These are phyloP conservation scores for Arbacia lixula DNA, from an alignment of 53 echinoderm and acorn worm species.

Conservation along the genomic window DNA sequence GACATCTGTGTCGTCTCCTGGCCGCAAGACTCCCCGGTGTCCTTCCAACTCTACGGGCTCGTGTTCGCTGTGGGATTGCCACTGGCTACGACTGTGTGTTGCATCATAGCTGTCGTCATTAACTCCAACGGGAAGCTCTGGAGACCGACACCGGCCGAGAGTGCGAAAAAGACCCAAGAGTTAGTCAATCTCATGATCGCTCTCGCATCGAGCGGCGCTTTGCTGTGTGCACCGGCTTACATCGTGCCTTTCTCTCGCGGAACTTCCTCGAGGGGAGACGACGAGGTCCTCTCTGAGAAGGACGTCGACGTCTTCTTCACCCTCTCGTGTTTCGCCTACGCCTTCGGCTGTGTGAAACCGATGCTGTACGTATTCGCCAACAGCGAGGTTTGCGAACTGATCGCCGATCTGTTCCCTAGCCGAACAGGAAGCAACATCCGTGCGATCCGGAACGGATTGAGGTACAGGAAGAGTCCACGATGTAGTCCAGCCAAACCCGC, in stretches of 20 bases:
- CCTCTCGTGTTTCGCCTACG: conserved; percentile 60
- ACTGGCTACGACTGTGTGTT: not conserved
- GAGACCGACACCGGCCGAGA: conserved; percentile 57
- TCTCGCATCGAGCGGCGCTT: conserved; percentile 26
- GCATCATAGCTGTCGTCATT: conserved; percentile 52
- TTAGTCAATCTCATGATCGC: conserved; percentile 43
- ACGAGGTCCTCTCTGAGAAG: not conserved
- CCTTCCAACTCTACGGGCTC: conserved; percentile 52
- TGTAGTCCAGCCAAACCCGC: conserved; percentile 15
- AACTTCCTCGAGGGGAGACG: not conserved
- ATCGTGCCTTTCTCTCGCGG: conserved; percentile 30
- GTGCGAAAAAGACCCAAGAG: conserved; percentile 58
- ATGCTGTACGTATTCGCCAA: conserved; percentile 57
- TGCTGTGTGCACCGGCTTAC: conserved; percentile 61
- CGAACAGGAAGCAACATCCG: not conserved
- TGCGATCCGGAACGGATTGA: conserved; percentile 28
- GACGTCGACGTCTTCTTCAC: conserved; percentile 43
- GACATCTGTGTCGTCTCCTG: conserved; percentile 51
- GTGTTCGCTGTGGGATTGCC: conserved; percentile 47
- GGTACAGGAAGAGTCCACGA: conserved; percentile 4
- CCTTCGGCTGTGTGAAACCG: conserved; percentile 66
- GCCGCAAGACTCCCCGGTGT: conserved; percentile 43
- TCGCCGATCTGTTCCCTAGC: conserved; percentile 56
- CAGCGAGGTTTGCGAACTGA: conserved; percentile 50
- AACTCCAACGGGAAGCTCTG: conserved; percentile 62